Percentiles rank a stretch among this genome's conserved stretches.
Evolutionary conservation across 30 jellyfish, hydroid and myxozoan species (phyloP).

Genomic region (Sanderia malayensis): DNA sequence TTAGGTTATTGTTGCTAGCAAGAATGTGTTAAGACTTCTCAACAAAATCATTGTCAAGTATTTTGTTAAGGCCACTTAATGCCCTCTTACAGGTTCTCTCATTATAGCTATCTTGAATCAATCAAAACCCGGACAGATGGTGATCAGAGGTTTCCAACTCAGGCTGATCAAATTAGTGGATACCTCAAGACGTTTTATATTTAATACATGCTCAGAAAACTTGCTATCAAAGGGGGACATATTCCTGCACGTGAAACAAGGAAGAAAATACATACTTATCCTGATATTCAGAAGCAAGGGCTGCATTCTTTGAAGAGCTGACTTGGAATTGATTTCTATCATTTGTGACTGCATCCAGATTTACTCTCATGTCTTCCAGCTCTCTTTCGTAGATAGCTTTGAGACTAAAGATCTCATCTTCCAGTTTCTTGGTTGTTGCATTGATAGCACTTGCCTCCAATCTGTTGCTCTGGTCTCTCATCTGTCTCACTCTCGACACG

Average conservation of each 20-base stretch:
- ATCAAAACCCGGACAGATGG: too few species aligned
- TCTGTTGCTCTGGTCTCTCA: conserved; percentile 80
- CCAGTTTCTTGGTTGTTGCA: conserved; percentile 67
- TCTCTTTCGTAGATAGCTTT: conserved; percentile 76
- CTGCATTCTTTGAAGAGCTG: conserved; percentile 67
- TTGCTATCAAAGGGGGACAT: too few species aligned
- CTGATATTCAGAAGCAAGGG: conserved; percentile 68
- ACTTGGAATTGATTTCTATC: conserved; percentile 69
- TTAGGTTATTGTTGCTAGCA: conserved; percentile 6
- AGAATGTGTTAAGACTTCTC: background rate
- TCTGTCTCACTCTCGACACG: conserved; percentile 64
- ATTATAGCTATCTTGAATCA: too few species aligned
- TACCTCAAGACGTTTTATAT: too few species aligned
- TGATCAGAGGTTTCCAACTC: too few species aligned
- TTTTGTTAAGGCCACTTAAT: too few species aligned
- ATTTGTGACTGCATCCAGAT: conserved; percentile 63
- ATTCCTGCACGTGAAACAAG: too few species aligned
- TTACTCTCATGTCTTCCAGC: conserved; percentile 61
- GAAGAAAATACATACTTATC: conserved; percentile 81
- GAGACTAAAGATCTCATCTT: conserved; percentile 74
- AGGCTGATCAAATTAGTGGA: too few species aligned
- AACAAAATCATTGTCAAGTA: background rate
- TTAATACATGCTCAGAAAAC: too few species aligned
- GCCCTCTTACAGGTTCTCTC: too few species aligned
- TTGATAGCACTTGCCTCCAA: conserved; percentile 63